A percentile compares a stretch with the other conserved stretches of the same genome.
Conservation (phyloP, 2,888 invertebrate genomes). For the Lysandra bellargus region DNA sequence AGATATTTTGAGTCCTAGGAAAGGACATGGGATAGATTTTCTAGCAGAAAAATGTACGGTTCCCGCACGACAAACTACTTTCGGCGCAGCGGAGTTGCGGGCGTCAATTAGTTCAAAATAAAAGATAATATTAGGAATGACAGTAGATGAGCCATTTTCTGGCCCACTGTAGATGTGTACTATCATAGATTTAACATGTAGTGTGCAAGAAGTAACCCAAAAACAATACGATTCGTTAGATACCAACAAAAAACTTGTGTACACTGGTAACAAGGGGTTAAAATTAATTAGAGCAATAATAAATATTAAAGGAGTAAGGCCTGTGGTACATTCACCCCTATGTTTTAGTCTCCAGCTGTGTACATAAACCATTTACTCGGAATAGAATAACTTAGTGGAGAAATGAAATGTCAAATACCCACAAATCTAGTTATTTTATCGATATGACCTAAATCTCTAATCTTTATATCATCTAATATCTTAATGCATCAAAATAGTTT, state of each 20-base stretch:
- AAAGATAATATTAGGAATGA: too few relatives aligned
- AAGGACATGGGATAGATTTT: too few relatives aligned
- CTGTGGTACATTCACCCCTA: background rate
- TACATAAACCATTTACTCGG: background rate
- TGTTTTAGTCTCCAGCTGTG: background rate
- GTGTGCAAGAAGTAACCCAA: background rate
- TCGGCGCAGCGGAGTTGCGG: too few relatives aligned
- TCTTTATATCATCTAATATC: constrained; percentile 1
- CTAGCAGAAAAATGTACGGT: too few relatives aligned
- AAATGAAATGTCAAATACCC: constrained; percentile 14
- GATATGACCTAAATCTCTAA: background rate
- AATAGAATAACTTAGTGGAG: background rate
- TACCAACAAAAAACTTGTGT: background rate
- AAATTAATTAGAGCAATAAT: background rate
- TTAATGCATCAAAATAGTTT: constrained; percentile 4
- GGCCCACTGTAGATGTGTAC: background rate
- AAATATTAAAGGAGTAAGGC: background rate
- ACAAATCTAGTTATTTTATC: constrained; percentile 9
- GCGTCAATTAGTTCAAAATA: too few relatives aligned
- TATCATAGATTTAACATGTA: background rate
- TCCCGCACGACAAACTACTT: too few relatives aligned
- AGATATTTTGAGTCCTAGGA: too few relatives aligned
- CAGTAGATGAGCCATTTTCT: too few relatives aligned
- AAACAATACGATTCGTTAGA: background rate
- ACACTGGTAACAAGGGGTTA: background rate